These are phyloP conservation scores for Anser brachyrhynchus DNA, from an alignment of 2,113 vertebrate genomes.

Conservation along the genomic window DNA sequence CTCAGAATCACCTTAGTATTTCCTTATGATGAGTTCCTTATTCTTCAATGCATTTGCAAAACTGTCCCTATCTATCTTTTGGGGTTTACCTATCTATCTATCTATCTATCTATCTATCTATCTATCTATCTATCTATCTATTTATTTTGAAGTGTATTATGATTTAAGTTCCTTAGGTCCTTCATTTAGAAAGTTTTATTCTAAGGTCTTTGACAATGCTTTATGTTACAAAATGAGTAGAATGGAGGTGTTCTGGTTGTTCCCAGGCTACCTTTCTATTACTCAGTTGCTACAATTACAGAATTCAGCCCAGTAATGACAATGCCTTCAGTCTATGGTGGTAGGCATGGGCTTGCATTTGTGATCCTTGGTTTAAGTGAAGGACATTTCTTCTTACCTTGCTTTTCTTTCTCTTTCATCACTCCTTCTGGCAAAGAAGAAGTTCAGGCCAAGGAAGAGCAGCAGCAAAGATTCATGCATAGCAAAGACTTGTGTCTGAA, in stretches of 20 bases:
- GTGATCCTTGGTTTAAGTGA: neutral
- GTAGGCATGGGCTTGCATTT: neutral
- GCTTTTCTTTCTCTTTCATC: neutral
- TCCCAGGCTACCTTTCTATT: neutral
- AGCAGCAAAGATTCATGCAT: neutral
- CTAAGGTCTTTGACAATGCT: neutral
- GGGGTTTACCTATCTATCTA: no score
- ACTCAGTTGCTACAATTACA: accelerated
- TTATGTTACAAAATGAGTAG: neutral
- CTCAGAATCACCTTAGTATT: neutral
- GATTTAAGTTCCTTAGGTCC: neutral
- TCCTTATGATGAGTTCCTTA: neutral
- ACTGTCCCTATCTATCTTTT: neutral
- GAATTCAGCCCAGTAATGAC: neutral
- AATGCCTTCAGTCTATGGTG: neutral
- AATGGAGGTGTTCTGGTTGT: neutral
- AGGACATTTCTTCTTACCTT: neutral
- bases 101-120: no score
- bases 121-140: no score
- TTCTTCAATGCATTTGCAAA: neutral
- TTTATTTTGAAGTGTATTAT: neutral
- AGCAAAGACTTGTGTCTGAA: neutral
- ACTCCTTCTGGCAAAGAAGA: neutral
- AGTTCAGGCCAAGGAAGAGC: neutral
- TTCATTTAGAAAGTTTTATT: neutral